These are phyloP conservation scores for Volucella inanis DNA, from an alignment of 2,888 invertebrate genomes.

Conservation along the genomic window DNA sequence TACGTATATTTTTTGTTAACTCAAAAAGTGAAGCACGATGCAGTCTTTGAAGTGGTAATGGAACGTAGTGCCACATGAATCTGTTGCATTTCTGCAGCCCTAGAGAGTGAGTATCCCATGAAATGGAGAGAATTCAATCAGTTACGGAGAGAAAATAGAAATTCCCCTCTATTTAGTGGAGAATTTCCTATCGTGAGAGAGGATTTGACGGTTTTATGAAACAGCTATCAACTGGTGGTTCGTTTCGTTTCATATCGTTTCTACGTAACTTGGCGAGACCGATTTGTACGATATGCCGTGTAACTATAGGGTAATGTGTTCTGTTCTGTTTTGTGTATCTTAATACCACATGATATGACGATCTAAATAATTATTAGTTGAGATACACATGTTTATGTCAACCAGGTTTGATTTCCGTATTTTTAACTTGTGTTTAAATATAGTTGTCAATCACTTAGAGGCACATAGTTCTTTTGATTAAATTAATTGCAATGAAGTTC, in stretches of 20 bases:
- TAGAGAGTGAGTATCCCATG: background rate
- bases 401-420: too few species aligned
- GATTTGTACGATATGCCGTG: background rate
- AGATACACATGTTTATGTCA: too few species aligned
- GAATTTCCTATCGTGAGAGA: slow-evolving; percentile 9
- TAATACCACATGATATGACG: too few species aligned
- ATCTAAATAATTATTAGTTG: too few species aligned
- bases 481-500: too few species aligned
- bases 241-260: slow-evolving; percentile 64
- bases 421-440: too few species aligned
- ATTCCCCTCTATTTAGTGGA: slow-evolving; percentile 33
- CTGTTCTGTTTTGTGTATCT: background rate
- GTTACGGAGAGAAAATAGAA: slow-evolving; percentile 30
- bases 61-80: slow-evolving; percentile 42
- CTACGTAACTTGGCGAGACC: slow-evolving; percentile 8
- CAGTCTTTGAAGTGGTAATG: slow-evolving; percentile 37
- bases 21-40: background rate
- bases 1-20: slow-evolving; percentile 32
- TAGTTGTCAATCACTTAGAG: too few species aligned
- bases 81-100: slow-evolving; percentile 64
- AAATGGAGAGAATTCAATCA: background rate
- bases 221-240: slow-evolving; percentile 68
- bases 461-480: too few species aligned
- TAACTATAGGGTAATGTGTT: slow-evolving; percentile 28
- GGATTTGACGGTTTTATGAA: slow-evolving; percentile 7